Evolutionary conservation across 23 tunicate genomes (phyloP).

Genomic region (Ciona savignyi): DNA sequence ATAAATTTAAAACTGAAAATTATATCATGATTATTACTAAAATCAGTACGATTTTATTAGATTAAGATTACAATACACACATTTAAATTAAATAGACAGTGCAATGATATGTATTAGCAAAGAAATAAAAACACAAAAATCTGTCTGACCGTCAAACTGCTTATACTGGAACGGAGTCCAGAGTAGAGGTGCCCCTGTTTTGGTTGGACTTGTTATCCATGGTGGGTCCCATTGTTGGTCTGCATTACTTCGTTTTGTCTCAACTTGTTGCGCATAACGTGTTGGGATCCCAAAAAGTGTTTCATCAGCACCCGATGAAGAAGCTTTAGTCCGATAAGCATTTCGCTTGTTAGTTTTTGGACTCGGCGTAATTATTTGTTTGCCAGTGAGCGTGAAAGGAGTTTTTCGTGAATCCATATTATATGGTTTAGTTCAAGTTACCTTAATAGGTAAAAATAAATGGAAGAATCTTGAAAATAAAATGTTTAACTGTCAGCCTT

Average conservation of each 20-base stretch:
- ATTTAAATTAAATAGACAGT: too few species aligned
- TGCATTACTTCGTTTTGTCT: conserved; percentile 38
- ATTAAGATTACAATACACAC: too few species aligned
- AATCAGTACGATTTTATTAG: too few species aligned
- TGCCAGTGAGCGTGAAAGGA: conserved; percentile 35
- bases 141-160: conserved; percentile 28
- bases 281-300: conserved; percentile 83
- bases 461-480: not conserved
- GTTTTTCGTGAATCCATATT: conserved; percentile 11
- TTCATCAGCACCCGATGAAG: conserved; percentile 76
- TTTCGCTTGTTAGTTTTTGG: conserved; percentile 22
- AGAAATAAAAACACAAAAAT: conserved; percentile 5
- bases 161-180: conserved; percentile 79
- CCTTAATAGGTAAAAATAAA: not conserved
- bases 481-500: not conserved
- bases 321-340: conserved; percentile 57
- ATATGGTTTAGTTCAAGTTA: not conserved
- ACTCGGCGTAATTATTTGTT: conserved; percentile 24
- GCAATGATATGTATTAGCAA: too few species aligned
- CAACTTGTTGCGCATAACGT: conserved; percentile 56
- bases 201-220: conserved; percentile 78
- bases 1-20: not conserved
- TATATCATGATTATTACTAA: too few species aligned
- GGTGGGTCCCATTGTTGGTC: conserved; percentile 94
- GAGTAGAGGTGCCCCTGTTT: conserved; percentile 67